A percentile compares a stretch with the other conserved stretches of the same genome.
Evolutionary conservation across 2,113 vertebrate genomes (phyloP).

Genomic region (Anguilla japonica): DNA sequence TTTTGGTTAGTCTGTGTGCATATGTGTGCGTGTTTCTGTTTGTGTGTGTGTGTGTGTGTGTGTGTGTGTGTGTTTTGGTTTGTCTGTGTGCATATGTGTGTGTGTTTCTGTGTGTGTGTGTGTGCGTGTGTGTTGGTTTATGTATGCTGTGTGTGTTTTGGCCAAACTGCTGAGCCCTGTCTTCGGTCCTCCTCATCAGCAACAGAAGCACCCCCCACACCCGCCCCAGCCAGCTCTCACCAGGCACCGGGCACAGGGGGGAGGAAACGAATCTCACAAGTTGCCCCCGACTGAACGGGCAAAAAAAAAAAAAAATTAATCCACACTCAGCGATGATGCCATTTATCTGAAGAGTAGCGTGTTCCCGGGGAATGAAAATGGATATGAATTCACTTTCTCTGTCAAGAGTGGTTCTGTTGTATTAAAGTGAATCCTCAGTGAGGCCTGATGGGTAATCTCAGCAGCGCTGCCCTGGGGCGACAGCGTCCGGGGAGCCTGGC

Average conservation of each 20-base stretch:
- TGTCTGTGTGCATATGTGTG: no score
- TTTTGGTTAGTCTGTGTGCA: no score
- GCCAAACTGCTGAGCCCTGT: neutral
- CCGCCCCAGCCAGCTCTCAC: neutral
- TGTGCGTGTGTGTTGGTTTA: no score
- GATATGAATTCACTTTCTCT: conserved; percentile 75
- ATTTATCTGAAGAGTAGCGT: conserved; percentile 71
- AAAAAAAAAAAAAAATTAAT: conserved; percentile 5
- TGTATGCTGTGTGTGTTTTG: neutral
- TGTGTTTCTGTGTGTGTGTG: no score
- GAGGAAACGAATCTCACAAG: neutral
- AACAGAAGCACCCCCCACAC: neutral
- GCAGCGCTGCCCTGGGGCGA: conserved; percentile 39
- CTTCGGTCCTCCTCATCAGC: neutral
- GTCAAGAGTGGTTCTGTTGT: conserved; percentile 71
- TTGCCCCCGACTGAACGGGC: neutral
- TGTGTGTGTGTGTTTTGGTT: no score
- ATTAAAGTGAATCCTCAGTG: conserved; percentile 72
- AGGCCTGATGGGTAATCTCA: conserved; percentile 65
- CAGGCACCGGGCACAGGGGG: neutral
- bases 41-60: neutral
- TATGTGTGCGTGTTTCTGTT: neutral
- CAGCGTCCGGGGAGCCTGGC: conserved; percentile 50
- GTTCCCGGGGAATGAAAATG: conserved; percentile 68
- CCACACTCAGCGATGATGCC: conserved; percentile 44